Base-by-base conservation (phyloP, 2,797 vertebrate species). In the Manis crassicaudata region DNA sequence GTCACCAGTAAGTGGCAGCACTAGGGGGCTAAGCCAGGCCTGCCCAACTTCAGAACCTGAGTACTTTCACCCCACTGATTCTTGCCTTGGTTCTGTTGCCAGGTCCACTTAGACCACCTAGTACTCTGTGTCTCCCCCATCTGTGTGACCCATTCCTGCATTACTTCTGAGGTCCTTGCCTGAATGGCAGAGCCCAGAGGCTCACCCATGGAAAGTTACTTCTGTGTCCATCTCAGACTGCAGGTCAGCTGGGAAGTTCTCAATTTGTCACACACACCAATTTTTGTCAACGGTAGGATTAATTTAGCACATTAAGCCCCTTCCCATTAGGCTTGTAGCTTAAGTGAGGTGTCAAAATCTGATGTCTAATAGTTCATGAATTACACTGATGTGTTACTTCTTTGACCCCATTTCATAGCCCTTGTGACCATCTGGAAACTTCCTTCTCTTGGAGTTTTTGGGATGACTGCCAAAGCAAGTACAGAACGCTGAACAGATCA, bases 401-500 rank as follows among this genome's bases (percentile, higher is more conserved):
- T 94, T 81, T 91, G 94, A 95, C 90, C 84, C 84, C 70, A 68
- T 96, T 94, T 92, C 96, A 96, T 27, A 95, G 83, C 20, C 70
- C 50, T 88, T 96, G 90, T 84, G 83, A 32, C 96, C 96, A 96
- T 98, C 95, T 97, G 97, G 85, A 95, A 96, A 95, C 76, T 35
- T 97, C 23, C 7, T 84, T 95, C 96, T 96, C 93, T 92, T 86
- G 82, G 96, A 97, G 95, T 80, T 84, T 98, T 97, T 94, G 68
- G 96, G 94, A 93, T 17, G 82, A 90, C 96, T 97, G 95, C 96
- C 92, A 98, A 97, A 97, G 54, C 96, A 81, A 96, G 95, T 32
- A 58, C 68, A 92, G 96, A 96, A 94, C 97, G 62, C 80, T 98
- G 90, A 98, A 90, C 97, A 97, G 88, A 94, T 96, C 96, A 81